These are phyloP conservation scores for Periophthalmus modestus DNA, from an alignment of 2,113 vertebrate species.

Conservation along the genomic window DNA sequence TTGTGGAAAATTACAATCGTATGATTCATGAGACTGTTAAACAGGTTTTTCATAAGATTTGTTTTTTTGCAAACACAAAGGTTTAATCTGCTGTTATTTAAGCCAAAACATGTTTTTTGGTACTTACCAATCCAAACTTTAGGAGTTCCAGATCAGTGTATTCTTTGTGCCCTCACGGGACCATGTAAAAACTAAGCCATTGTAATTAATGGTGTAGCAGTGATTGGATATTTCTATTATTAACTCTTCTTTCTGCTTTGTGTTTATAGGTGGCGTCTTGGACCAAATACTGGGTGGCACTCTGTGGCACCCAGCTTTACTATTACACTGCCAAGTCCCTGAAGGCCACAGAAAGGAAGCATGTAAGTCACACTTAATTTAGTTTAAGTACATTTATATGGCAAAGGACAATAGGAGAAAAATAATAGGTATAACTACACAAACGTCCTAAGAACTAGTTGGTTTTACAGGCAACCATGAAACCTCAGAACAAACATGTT, in stretches of 20 bases:
- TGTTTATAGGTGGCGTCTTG: slow-evolving; percentile 89
- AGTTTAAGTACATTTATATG: neutral
- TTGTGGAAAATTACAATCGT: too few species aligned
- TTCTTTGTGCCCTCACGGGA: neutral
- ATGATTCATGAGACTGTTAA: slow-evolving; percentile 20
- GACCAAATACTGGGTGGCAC: slow-evolving; percentile 97
- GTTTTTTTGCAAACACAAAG: neutral
- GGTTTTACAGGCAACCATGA: slow-evolving; percentile 5
- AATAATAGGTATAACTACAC: neutral
- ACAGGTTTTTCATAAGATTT: neutral
- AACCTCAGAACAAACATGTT: neutral
- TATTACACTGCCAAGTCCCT: slow-evolving; percentile 98
- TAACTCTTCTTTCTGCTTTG: slow-evolving; percentile 17
- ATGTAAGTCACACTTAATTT: slow-evolving; percentile 80
- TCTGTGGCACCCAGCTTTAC: slow-evolving; percentile 91
- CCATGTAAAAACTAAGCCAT: neutral
- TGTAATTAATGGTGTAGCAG: neutral
- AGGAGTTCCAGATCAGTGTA: too few species aligned
- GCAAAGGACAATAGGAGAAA: neutral
- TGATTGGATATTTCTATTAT: neutral
- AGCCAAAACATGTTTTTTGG: neutral
- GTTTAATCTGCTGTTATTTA: neutral
- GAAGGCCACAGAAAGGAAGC: slow-evolving; percentile 97
- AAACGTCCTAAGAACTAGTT: neutral
- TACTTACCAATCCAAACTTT: neutral